phyloP scores from a whole-genome alignment of 2,888 invertebrate species.

The Helobdella robusta region DNA sequence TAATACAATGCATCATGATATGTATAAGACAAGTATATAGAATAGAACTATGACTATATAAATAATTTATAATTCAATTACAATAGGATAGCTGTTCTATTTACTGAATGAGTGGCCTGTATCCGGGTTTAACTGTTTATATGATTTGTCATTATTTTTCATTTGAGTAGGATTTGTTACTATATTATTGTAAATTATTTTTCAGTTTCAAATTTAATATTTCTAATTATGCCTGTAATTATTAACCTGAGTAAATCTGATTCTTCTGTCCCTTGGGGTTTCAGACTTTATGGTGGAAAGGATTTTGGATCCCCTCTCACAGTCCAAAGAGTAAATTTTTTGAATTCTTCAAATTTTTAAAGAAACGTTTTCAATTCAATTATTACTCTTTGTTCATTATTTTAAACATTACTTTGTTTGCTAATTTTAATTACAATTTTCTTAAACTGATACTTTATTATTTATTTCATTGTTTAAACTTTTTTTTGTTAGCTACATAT shows the following conservation, averaged over 20 bases:
- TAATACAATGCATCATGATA: too few relatives aligned
- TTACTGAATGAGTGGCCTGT: too few relatives aligned
- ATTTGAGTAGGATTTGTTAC: too few relatives aligned
- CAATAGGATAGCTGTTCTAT: too few relatives aligned
- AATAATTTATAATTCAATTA: neutral
- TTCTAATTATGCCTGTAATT: constrained; percentile 11
- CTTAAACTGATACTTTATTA: neutral
- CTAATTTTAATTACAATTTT: constrained; percentile 3
- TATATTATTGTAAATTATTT: too few relatives aligned
- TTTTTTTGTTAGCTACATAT: too few relatives aligned
- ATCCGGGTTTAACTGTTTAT: too few relatives aligned
- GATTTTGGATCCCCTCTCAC: constrained; percentile 46
- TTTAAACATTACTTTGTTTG: too few relatives aligned
- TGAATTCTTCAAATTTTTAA: neutral
- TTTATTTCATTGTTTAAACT: neutral
- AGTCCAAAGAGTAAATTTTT: constrained; percentile 43
- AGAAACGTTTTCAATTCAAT: neutral
- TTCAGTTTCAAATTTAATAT: neutral
- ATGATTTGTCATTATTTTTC: too few relatives aligned
- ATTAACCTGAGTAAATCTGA: constrained; percentile 33
- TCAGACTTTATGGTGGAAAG: constrained; percentile 50
- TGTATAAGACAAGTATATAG: too few relatives aligned
- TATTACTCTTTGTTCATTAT: neutral
- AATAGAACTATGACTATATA: neutral
- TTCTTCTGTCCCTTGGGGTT: constrained; percentile 47